Percentiles rank a stretch among this genome's conserved stretches.
Evolutionary conservation across 2,797 vertebrate species (phyloP).

Genomic region (Lithobates sylvaticus): DNA sequence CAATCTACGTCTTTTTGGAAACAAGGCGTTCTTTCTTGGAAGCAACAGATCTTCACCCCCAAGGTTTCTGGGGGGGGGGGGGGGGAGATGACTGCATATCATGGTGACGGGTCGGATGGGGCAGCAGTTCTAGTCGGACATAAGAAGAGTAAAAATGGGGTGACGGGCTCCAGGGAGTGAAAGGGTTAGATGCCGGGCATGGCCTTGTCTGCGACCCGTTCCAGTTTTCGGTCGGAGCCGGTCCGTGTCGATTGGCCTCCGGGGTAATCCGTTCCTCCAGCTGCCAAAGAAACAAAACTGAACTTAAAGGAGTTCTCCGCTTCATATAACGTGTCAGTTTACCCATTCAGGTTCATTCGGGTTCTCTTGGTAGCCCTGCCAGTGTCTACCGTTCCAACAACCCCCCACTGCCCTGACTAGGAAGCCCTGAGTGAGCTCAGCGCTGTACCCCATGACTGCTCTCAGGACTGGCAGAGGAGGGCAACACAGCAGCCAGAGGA

Average conservation of each 20-base stretch:
- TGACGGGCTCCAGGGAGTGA: background rate
- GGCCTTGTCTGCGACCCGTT: constrained; percentile 36
- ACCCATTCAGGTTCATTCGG: too few species aligned
- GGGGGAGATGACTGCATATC: background rate
- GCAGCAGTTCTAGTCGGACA: background rate
- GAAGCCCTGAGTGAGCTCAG: too few species aligned
- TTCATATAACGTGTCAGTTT: too few species aligned
- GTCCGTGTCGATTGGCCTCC: background rate
- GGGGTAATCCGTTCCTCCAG: background rate
- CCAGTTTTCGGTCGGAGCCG: constrained; percentile 32
- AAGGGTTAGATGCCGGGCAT: background rate
- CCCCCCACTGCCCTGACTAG: too few species aligned
- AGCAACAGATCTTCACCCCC: constrained; percentile 40
- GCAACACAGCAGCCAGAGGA: too few species aligned
- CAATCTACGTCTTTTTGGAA: background rate
- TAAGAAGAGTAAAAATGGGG: background rate
- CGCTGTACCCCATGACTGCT: too few species aligned
- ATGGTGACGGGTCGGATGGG: background rate
- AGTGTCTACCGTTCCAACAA: too few species aligned
- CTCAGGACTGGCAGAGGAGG: too few species aligned
- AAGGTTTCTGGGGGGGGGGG: background rate
- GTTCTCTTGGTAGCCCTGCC: too few species aligned
- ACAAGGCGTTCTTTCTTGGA: constrained; percentile 14
- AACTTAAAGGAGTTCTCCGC: background rate
- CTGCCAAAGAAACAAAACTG: background rate